Conservation (phyloP, 2,888 invertebrate species). For the Ormia ochracea region DNA sequence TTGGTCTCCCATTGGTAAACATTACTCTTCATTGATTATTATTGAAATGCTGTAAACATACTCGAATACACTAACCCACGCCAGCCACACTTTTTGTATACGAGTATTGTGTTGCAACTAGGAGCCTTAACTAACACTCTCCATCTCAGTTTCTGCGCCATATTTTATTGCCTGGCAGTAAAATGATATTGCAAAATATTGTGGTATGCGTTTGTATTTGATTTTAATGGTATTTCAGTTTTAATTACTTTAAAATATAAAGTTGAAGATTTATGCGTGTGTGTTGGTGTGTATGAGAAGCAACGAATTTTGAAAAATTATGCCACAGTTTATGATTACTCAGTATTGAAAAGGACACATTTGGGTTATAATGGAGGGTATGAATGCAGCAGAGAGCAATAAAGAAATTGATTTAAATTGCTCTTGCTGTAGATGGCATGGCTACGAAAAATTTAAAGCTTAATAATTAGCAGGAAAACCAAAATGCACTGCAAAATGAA, state of each 20-base stretch:
- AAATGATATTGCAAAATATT: slow-evolving; percentile 38
- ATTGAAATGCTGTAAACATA: slow-evolving; percentile 58
- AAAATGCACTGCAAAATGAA: too few relatives aligned
- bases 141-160: not conserved
- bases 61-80: slow-evolving; percentile 5
- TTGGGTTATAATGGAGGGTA: not conserved
- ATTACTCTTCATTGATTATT: slow-evolving; percentile 62
- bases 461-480: too few relatives aligned
- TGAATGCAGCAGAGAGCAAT: not conserved
- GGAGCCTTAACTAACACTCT: slow-evolving; percentile 14
- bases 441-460: not conserved
- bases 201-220: slow-evolving; percentile 39
- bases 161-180: slow-evolving; percentile 20
- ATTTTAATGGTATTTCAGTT: slow-evolving; percentile 61
- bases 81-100: not conserved
- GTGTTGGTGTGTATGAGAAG: not conserved
- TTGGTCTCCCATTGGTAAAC: slow-evolving; percentile 61
- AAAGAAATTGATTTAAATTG: slow-evolving; percentile 49
- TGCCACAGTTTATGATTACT: slow-evolving; percentile 40
- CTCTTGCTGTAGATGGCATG: slow-evolving; percentile 17
- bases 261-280: slow-evolving; percentile 3
- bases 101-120: not conserved
- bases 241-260: slow-evolving; percentile 60
- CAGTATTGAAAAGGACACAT: slow-evolving; percentile 24
- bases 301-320: slow-evolving; percentile 21